phyloP scores from a whole-genome alignment of 2,797 vertebrate species.

The Ctenochaetus hawaiiensis region DNA sequence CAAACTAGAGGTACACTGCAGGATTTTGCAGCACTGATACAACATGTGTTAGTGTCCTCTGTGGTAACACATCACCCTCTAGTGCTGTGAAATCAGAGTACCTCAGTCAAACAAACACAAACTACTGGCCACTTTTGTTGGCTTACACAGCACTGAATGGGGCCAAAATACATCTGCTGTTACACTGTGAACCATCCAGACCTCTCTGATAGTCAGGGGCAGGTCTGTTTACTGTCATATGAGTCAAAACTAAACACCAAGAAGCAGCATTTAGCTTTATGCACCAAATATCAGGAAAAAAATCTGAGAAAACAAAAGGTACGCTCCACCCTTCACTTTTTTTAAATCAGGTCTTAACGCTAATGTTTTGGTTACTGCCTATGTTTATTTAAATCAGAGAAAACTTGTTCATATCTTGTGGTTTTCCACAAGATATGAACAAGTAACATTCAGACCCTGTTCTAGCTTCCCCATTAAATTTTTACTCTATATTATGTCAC shows the following conservation, averaged over 20 bases:
- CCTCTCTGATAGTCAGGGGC: not conserved
- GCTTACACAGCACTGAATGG: not conserved
- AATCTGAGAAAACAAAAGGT: not conserved
- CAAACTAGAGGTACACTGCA: not conserved
- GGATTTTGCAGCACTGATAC: not conserved
- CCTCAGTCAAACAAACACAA: not conserved
- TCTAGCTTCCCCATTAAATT: too few species aligned
- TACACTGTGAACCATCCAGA: not conserved
- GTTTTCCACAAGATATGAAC: too few species aligned
- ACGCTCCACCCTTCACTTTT: not conserved
- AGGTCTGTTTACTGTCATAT: not conserved
- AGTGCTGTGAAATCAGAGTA: not conserved
- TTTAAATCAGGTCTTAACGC: not conserved
- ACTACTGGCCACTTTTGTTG: not conserved
- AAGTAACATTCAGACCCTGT: too few species aligned
- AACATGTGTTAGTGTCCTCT: not conserved
- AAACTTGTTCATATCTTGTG: too few species aligned
- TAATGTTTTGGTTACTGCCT: not conserved
- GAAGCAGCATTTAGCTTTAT: too few species aligned
- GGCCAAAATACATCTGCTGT: not conserved
- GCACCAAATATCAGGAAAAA: not conserved
- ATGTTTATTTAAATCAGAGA: too few species aligned
- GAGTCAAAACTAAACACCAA: not conserved
- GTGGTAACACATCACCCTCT: constrained; percentile 4
- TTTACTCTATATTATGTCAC: not conserved